A percentile compares a stretch with the other conserved stretches of the same genome.
These are phyloP conservation scores for Drosophila parthenogenetica DNA, from an alignment of 2,888 invertebrate species.

Conservation along the genomic window DNA sequence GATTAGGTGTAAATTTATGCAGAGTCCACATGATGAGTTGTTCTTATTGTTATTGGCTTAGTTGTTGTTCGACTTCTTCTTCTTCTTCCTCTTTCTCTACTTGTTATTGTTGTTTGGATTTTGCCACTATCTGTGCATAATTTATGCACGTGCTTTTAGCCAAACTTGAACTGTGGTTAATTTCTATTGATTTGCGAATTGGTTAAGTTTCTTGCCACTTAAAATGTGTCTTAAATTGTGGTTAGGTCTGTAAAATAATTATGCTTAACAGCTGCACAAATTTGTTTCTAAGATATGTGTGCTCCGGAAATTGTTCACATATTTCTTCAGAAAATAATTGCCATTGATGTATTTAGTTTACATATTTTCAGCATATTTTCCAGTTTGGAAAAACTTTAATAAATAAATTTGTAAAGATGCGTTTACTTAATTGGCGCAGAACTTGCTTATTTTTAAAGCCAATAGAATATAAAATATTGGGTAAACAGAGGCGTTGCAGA, in stretches of 20 bases:
- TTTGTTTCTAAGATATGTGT: neutral
- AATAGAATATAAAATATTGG: too few species aligned
- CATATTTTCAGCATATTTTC: too few species aligned
- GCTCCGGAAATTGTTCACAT: neutral
- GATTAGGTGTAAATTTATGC: slow-evolving; percentile 80
- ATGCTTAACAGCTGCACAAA: slow-evolving; percentile 4
- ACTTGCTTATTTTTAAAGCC: too few species aligned
- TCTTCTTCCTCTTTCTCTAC: neutral
- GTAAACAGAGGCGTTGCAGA: too few species aligned
- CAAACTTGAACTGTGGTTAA: slow-evolving; percentile 33
- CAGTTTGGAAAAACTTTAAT: too few species aligned
- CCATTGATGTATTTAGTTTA: neutral
- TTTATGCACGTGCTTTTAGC: slow-evolving; percentile 39
- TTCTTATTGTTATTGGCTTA: slow-evolving; percentile 20
- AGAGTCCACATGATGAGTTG: slow-evolving; percentile 30
- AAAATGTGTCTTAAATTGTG: slow-evolving; percentile 18
- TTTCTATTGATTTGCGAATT: slow-evolving; percentile 42
- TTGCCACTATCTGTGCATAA: slow-evolving; percentile 42
- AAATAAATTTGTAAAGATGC: too few species aligned
- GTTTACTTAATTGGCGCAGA: too few species aligned
- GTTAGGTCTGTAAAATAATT: slow-evolving; percentile 36
- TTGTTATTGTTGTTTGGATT: slow-evolving; percentile 17
- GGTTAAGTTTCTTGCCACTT: slow-evolving; percentile 23
- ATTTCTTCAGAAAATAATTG: neutral
- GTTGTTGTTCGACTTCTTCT: slow-evolving; percentile 1